Base-by-base conservation (phyloP, 64 coral and sea anemone species). In the Pocillopora damicornis region DNA sequence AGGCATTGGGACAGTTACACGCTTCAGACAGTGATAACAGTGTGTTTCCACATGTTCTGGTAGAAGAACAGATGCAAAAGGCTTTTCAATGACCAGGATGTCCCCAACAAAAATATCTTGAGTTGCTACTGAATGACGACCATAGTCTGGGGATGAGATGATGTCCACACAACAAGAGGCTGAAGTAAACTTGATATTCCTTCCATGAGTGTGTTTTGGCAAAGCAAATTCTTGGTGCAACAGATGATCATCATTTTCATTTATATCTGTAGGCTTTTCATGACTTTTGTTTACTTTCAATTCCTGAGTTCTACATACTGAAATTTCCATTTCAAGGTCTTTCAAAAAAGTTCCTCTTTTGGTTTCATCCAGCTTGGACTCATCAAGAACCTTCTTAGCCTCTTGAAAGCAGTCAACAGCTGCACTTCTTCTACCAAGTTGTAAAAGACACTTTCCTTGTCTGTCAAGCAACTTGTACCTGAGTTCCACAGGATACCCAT, bases 31-130 rank as follows among this genome's bases (percentile, higher is more conserved):
- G 22, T 99, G 93, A 35, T 93, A 94, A 42, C 97, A 99, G 18
- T 99, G 93, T 69, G 75, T 90, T 36, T 36, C n/a, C 1, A 85
- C 73, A 37, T 94, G 89, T 64, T 36, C 69, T 34, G 92, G 87
- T 23, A 95, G 91, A 59, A 99, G 77, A 35, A 99, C 93, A 60
- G 97, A 99, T 35, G 97, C 97, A 95, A 92, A 99, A 35, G 97
- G 90, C 38, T 92, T 83, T 77, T 99, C 97, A 62, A 92, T 89
- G 63, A 95, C 76, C 15, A 99, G 30, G 37, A 92, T 87, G 20
- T 99, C 97, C 0, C 97, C 97, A 22, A 92, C 89, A n/a, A 91
- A 69, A n/a, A 99, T 92, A 71, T 99, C 88, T 75, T 85, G 82
- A 69, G 88, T 86, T 35, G 97, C 97, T 51, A 95, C 86, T 23